Conservation (phyloP, 2,113 vertebrate species). For the Girardinichthys multiradiatus region DNA sequence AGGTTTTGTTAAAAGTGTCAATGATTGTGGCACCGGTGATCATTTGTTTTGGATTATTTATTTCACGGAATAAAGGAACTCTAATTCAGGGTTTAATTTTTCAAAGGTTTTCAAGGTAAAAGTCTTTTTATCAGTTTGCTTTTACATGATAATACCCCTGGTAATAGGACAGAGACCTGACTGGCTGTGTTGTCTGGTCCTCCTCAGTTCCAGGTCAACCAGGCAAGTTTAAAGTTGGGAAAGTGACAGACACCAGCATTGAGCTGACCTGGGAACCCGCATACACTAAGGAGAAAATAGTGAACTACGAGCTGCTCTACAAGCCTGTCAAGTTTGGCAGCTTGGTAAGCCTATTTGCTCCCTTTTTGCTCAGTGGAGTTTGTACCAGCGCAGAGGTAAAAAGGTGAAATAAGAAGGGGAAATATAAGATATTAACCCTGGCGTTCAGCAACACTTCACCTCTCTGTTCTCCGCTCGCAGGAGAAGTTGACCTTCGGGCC, state of each 20-base stretch:
- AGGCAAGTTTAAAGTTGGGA: conserved; percentile 91
- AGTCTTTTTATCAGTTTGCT: not conserved
- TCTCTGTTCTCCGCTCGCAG: conserved; percentile 69
- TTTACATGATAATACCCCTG: not conserved
- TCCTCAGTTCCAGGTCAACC: conserved; percentile 93
- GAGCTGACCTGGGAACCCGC: conserved; percentile 91
- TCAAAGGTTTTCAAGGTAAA: not conserved
- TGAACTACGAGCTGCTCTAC: conserved; percentile 94
- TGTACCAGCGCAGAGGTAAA: conserved; percentile 21
- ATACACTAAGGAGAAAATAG: conserved; percentile 89
- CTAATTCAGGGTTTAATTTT: no score
- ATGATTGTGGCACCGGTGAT: no score
- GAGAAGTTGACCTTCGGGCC: conserved; percentile 90
- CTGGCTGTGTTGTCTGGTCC: conserved; percentile 19
- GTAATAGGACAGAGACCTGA: not conserved
- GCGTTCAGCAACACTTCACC: conserved; percentile 1
- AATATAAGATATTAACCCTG: conserved; percentile 44
- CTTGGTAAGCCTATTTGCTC: conserved; percentile 80
- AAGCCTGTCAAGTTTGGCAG: conserved; percentile 86
- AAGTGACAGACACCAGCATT: conserved; percentile 91
- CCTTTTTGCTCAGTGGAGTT: conserved; percentile 22
- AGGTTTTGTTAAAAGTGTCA: no score
- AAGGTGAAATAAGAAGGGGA: conserved; percentile 28
- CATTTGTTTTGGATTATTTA: no score
- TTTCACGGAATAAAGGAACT: no score